Percentiles rank a stretch among this genome's conserved stretches.
These are phyloP conservation scores for Venustoraphidia nigricollis DNA, from an alignment of 2,888 invertebrate genomes.

Conservation along the genomic window DNA sequence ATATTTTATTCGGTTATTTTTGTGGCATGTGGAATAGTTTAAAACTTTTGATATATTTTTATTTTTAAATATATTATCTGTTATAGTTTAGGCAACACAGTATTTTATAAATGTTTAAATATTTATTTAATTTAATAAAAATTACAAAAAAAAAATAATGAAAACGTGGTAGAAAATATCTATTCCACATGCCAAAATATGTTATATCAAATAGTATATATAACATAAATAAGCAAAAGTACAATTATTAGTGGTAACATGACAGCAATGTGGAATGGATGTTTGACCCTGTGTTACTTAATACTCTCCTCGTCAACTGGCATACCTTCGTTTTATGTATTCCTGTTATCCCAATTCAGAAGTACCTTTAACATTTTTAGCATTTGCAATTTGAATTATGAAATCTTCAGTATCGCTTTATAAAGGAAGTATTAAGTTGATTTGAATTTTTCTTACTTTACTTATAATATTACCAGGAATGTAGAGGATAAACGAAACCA, in stretches of 20 bases:
- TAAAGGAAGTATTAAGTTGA: no score
- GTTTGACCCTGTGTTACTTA: neutral
- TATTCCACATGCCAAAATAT: slow-evolving; percentile 24
- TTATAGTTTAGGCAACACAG: neutral
- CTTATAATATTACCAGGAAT: no score
- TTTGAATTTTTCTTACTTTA: no score
- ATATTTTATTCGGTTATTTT: neutral
- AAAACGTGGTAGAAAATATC: slow-evolving; percentile 13
- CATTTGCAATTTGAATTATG: no score
- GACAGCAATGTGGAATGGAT: slow-evolving; percentile 4
- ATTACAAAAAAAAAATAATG: slow-evolving; percentile 6
- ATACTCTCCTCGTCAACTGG: no score
- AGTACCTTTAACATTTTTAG: no score
- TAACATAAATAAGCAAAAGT: slow-evolving; percentile 1
- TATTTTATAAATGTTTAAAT: slow-evolving; percentile 8
- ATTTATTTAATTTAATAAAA: slow-evolving; percentile 13
- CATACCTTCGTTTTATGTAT: no score
- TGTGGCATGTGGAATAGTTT: slow-evolving; percentile 2
- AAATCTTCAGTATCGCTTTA: no score
- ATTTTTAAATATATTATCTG: neutral
- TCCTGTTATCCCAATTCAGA: no score
- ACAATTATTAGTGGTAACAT: neutral
- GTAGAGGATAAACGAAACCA: no score
- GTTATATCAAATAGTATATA: neutral
- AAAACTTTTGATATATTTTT: neutral